A percentile compares a stretch with the other conserved stretches of the same genome.
phyloP scores from a whole-genome alignment of 2,888 invertebrate genomes.

The Drosophila formosana region DNA sequence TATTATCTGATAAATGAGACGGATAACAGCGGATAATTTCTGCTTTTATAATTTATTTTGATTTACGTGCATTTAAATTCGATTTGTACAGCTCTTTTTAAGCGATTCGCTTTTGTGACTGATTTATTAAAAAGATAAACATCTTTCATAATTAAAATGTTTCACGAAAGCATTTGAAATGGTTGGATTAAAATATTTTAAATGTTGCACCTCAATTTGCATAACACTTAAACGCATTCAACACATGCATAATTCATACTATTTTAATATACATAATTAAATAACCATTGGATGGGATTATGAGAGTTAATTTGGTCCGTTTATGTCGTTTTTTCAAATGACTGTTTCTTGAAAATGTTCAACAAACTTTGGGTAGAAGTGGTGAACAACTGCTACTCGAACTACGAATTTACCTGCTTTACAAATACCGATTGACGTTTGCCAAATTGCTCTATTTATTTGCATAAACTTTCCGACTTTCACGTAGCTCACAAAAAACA shows the following conservation, averaged over 20 bases:
- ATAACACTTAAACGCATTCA: conserved; percentile 4
- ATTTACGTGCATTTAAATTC: background rate
- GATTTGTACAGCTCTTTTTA: background rate
- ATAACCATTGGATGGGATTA: background rate
- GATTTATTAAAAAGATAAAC: background rate
- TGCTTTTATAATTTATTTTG: background rate
- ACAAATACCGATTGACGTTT: conserved; percentile 18
- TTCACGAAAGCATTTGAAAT: background rate
- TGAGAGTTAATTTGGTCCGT: too few relatives aligned
- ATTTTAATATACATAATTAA: background rate
- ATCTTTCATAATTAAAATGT: background rate
- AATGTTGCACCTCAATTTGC: background rate
- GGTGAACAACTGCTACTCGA: background rate
- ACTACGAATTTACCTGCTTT: conserved; percentile 18
- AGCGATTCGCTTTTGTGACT: background rate
- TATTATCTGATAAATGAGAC: conserved; percentile 21
- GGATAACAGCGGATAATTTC: background rate
- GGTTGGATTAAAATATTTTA: background rate
- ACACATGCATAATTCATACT: background rate
- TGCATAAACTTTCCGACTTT: conserved; percentile 5
- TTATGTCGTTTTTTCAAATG: background rate
- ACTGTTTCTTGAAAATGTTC: background rate
- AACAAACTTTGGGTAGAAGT: background rate
- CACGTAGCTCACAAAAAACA: background rate
- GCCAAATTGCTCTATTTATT: conserved; percentile 35